These are phyloP conservation scores for Harmothoe impar DNA, from an alignment of 2,888 invertebrate genomes.

Conservation along the genomic window DNA sequence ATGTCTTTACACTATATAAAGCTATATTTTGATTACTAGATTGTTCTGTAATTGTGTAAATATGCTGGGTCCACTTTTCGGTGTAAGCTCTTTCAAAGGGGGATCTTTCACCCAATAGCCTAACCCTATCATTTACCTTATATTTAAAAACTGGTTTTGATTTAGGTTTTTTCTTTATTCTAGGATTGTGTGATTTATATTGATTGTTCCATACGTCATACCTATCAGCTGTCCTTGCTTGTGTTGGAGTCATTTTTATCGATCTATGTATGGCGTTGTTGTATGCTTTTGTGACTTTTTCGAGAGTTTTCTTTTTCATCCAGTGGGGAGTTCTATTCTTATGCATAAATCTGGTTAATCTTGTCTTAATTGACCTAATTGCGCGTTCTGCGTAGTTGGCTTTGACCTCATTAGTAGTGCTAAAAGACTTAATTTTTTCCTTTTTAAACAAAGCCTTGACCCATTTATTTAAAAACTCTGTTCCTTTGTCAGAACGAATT, in stretches of 20 bases:
- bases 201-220: not conserved
- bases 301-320: too few relatives aligned
- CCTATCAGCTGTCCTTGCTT: too few relatives aligned
- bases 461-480: not conserved
- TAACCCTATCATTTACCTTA: not conserved
- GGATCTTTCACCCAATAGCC: not conserved
- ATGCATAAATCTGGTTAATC: too few relatives aligned
- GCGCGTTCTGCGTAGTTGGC: too few relatives aligned
- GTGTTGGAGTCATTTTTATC: too few relatives aligned
- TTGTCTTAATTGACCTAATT: too few relatives aligned
- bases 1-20: not conserved
- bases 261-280: too few relatives aligned
- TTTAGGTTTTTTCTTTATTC: not conserved
- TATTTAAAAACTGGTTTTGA: not conserved
- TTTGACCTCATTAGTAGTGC: too few relatives aligned
- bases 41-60: not conserved
- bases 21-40: not conserved
- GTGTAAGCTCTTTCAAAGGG: slow-evolving; percentile 15
- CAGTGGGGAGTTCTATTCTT: too few relatives aligned
- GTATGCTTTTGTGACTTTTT: too few relatives aligned
- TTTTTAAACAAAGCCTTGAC: not conserved
- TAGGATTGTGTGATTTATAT: not conserved
- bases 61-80: not conserved
- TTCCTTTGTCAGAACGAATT: too few relatives aligned
- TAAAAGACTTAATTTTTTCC: too few relatives aligned